These are phyloP conservation scores for Pholis gunnellus DNA, from an alignment of 2,113 vertebrate species.

Conservation along the genomic window DNA sequence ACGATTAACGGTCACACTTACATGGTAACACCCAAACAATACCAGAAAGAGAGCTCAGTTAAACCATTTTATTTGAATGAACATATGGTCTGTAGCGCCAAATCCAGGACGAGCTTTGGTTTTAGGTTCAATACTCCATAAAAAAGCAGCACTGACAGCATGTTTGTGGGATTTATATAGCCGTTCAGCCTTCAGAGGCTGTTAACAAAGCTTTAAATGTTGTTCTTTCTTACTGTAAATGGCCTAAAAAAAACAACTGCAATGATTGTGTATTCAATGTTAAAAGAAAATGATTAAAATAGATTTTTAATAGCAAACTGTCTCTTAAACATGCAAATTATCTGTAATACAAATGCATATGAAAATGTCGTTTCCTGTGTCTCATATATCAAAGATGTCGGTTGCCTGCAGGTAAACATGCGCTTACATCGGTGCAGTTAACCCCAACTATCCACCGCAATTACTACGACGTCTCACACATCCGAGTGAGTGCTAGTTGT, in stretches of 20 bases:
- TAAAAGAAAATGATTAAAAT: neutral
- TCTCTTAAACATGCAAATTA: neutral
- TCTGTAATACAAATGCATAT: neutral
- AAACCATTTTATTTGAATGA: neutral
- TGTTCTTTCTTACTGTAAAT: neutral
- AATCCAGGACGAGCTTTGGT: neutral
- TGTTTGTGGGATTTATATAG: neutral
- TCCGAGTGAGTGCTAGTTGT: neutral
- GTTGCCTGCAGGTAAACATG: conserved; percentile 42
- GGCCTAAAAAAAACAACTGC: neutral
- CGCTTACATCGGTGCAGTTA: neutral
- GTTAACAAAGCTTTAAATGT: neutral
- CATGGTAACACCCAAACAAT: neutral
- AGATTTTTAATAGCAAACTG: neutral
- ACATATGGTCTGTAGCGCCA: neutral
- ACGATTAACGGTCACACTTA: neutral
- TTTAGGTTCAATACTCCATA: no score
- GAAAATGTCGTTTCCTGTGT: neutral
- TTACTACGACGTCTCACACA: neutral
- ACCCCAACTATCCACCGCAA: neutral
- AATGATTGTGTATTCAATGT: neutral
- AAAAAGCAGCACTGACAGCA: neutral
- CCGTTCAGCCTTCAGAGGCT: neutral
- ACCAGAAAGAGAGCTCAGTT: neutral
- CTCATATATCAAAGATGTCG: neutral